Evolutionary conservation across 2,797 vertebrate species (phyloP).

Genomic region (Etheostoma nigrum): DNA sequence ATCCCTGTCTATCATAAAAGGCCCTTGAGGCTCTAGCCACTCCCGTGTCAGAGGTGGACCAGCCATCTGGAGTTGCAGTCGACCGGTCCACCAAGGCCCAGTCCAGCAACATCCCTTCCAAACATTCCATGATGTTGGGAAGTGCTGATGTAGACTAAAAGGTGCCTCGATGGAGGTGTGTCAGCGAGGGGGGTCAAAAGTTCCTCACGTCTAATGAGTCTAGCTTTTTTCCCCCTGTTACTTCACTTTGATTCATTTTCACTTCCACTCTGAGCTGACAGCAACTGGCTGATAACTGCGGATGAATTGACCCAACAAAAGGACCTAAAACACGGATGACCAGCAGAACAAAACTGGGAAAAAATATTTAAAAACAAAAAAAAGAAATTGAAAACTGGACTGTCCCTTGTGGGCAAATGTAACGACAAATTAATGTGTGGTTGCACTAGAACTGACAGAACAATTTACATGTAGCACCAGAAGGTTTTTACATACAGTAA

Average conservation of each 20-base stretch:
- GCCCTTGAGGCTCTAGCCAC: slow-evolving; percentile 21
- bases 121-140: slow-evolving; percentile 32
- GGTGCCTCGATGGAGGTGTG: slow-evolving; percentile 19
- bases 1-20: slow-evolving; percentile 18
- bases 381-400: background rate
- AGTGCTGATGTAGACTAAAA: slow-evolving; percentile 33
- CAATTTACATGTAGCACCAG: slow-evolving; percentile 4
- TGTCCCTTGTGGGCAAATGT: slow-evolving; percentile 15
- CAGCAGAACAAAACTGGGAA: background rate
- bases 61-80: slow-evolving; percentile 49
- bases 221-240: slow-evolving; percentile 14
- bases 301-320: slow-evolving; percentile 15
- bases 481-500: background rate
- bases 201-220: slow-evolving; percentile 32
- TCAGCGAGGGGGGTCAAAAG: slow-evolving; percentile 32
- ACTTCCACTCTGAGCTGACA: slow-evolving; percentile 13
- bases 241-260: slow-evolving; percentile 40
- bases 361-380: background rate
- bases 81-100: slow-evolving; percentile 25
- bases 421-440: slow-evolving; percentile 9
- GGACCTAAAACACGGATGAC: background rate
- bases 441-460: slow-evolving; percentile 19
- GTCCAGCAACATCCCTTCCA: slow-evolving; percentile 14
- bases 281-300: background rate
- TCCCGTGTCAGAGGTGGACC: slow-evolving; percentile 49